Base-by-base conservation (phyloP, 2,888 invertebrate species). In the Sesamia inferens region DNA sequence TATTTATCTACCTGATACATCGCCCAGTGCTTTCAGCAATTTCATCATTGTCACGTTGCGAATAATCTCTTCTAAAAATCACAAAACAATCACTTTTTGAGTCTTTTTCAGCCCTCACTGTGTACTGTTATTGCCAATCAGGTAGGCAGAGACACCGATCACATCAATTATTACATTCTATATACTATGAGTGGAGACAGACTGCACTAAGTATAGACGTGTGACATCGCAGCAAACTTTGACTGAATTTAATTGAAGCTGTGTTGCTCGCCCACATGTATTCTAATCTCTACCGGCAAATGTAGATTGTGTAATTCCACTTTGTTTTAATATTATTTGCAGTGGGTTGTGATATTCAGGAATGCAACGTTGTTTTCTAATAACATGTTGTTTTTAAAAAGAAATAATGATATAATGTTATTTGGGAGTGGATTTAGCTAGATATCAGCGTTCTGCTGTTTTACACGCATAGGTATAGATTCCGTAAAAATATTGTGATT, bases 161-260 rank as follows among this genome's bases (percentile, higher is more conserved):
- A 63, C 66, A 76, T 76, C 11, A 63, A 59, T 63, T 42, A 24
- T 14, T 22, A 19, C 4, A 14, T 71, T 51, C 19, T 6, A 14
- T 24, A 31, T 22, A 61, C 11, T 48, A 44, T 54, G 39, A 11
- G 31, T 10, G 47, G n/a, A 24, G 19, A 39, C 11, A 51, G 47
- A 48, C n/a, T 24, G 24, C 31, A 68, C 19, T 68, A 16, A 19
- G 13, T 39, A 65, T n/a, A 68, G 19, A 83, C 75, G 75, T 74
- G 83, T 79, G 31, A 55, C 70, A 57, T 59, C 63, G 51, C 42
- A 39, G 8, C 24, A 42, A 74, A 70, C 61, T 64, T 68, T 62
- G 57, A 61, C 48, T 65, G 70, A 62, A 62, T 70, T 83, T 79
- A 70, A 83, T 81, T 81, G 70, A 83, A 68, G 61, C 74, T 71